Base-by-base conservation (phyloP, 1,140 invertebrate species). In the Halesus radiatus region DNA sequence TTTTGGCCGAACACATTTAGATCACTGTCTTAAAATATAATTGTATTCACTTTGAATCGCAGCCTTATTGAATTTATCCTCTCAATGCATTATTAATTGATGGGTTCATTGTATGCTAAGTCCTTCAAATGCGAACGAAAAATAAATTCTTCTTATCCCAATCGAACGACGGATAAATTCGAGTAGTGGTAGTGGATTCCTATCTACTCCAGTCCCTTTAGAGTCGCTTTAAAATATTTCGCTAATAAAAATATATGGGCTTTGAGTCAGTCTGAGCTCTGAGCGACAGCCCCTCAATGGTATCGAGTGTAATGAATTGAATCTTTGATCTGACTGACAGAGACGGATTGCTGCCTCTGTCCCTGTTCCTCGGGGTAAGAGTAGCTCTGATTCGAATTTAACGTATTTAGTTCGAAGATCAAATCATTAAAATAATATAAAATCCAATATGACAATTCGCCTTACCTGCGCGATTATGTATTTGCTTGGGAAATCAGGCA, bases 291-390 rank as follows among this genome's bases (percentile, higher is more conserved):
- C 72, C 29, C 29, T 37, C 72, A 58, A 7, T 60, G 64, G 45
- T 74, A 80, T 76, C 79, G 72, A 75, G 72, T 76, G 80, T 75
- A 81, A 74, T 81, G 80, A 78, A 81, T 77, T 81, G 76, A 78
- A 81, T 81, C 76, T 81, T 78, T 78, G 76, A 81, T 78, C 68
- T 64, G 60, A 37, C n/a, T 73, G 80, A 81, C 80, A 81, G 76
- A 81, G 80, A 81, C 78, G 58, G 76, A 78, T 81, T 58, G 50
- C 80, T 76, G 54, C 32, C 22, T 45, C 53, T 45, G 53, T 58
- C 22, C 73, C 73, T 54, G 23, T 60, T 32, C 22, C 32, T 75
- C 73, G 10, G 23, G 26, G n/a, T 26, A 20, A 29, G 29, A 16
- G 16, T 60, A 20, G 37, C 52, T 74, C 70, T 70, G 58, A 60